Evolutionary conservation across 1,140 invertebrate genomes (phyloP).

Genomic region (Hypothenemus hampei): DNA sequence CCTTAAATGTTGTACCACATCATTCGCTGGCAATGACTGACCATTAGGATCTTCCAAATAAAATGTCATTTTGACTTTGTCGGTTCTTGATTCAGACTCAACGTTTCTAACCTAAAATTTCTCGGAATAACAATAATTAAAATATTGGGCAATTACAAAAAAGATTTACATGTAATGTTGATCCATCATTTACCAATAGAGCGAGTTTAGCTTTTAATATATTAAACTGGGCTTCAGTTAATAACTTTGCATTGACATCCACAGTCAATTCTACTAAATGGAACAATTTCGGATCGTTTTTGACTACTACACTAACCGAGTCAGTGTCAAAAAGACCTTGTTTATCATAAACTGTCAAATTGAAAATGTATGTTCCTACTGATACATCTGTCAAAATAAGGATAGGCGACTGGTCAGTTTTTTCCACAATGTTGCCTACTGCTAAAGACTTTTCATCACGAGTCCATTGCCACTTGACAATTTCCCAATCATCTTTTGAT

Average conservation of each 20-base stretch:
- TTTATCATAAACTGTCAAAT: constrained; percentile 81
- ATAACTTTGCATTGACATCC: constrained; percentile 63
- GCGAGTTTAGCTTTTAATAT: constrained; percentile 71
- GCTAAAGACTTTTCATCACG: constrained; percentile 76
- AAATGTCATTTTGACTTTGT: constrained; percentile 57
- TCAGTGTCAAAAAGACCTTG: constrained; percentile 78
- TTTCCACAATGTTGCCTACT: constrained; percentile 71
- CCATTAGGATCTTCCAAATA: constrained; percentile 49
- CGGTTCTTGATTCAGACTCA: constrained; percentile 46
- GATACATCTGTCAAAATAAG: constrained; percentile 81
- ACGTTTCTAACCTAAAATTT: constrained; percentile 38
- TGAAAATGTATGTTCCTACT: constrained; percentile 83
- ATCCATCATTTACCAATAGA: constrained; percentile 52
- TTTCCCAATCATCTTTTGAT: constrained; percentile 83
- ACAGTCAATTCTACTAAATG: constrained; percentile 78
- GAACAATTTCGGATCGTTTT: constrained; percentile 68
- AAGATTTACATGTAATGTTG: constrained; percentile 40
- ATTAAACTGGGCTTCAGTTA: constrained; percentile 70
- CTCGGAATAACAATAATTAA: neutral
- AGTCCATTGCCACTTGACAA: constrained; percentile 81
- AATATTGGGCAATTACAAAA: neutral
- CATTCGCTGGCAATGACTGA: constrained; percentile 38
- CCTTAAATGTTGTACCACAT: constrained; percentile 49
- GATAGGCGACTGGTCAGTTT: constrained; percentile 68
- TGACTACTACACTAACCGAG: constrained; percentile 79